Conservation (phyloP, 1,140 invertebrate genomes). For the Myzus persicae region DNA sequence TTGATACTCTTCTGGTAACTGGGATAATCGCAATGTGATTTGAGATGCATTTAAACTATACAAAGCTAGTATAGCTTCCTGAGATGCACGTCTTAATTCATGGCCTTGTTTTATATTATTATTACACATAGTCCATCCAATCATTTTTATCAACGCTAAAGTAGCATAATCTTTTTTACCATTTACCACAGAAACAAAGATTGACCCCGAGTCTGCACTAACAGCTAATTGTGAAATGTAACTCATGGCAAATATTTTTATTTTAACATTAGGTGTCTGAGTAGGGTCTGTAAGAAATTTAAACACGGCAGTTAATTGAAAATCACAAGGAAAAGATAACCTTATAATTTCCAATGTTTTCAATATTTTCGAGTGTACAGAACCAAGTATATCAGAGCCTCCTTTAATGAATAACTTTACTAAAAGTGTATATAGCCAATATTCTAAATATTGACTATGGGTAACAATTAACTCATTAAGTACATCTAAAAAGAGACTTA, state of each 20-base stretch:
- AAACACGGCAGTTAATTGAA: constrained; percentile 72
- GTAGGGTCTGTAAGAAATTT: constrained; percentile 89
- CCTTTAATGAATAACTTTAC: constrained; percentile 84
- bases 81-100: constrained; percentile 81
- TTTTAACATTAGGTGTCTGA: constrained; percentile 87
- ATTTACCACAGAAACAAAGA: constrained; percentile 62
- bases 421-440: constrained; percentile 89
- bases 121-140: constrained; percentile 62
- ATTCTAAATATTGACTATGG: constrained; percentile 84
- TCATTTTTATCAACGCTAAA: constrained; percentile 74
- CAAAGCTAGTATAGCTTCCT: constrained; percentile 81
- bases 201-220: constrained; percentile 65
- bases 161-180: constrained; percentile 66
- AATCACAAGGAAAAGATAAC: constrained; percentile 70
- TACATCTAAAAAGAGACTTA: constrained; percentile 90
- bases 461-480: constrained; percentile 85
- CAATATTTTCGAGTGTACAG: constrained; percentile 88
- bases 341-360: constrained; percentile 87
- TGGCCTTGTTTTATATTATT: constrained; percentile 73
- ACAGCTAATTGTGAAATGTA: constrained; percentile 79
- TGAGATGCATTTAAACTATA: constrained; percentile 90
- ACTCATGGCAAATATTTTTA: constrained; percentile 77
- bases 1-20: constrained; percentile 82
- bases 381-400: constrained; percentile 87
- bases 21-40: constrained; percentile 82